Conservation (phyloP, 2,797 vertebrate genomes). For the Phoeniculus purpureus region DNA sequence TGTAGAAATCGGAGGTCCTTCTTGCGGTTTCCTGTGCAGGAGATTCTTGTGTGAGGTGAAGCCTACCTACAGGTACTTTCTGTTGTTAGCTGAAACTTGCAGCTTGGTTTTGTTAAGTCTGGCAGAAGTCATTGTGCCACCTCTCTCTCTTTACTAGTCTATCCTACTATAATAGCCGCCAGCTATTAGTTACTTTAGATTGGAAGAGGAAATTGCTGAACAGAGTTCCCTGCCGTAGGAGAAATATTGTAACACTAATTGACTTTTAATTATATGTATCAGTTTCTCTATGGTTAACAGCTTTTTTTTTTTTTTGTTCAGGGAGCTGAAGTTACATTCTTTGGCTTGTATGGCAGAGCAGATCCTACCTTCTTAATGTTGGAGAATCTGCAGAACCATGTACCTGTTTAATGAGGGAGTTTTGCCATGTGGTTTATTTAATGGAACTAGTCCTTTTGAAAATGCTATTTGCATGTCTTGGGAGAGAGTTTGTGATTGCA, state of each 20-base stretch:
- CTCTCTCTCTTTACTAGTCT: fast-evolving
- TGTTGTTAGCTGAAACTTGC: background rate
- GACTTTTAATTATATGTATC: slow-evolving; percentile 28
- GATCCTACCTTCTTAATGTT: fast-evolving
- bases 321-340: background rate
- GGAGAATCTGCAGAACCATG: background rate
- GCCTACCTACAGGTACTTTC: fast-evolving
- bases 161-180: background rate
- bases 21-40: background rate
- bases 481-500: background rate
- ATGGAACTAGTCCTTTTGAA: background rate
- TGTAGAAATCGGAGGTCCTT: background rate
- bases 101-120: background rate
- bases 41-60: background rate
- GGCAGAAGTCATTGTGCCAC: background rate
- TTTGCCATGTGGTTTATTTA: background rate
- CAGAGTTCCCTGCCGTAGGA: background rate
- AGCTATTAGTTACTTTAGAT: background rate
- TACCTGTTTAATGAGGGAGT: background rate
- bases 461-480: background rate
- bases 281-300: background rate
- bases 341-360: background rate
- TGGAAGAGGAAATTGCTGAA: slow-evolving; percentile 12
- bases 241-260: slow-evolving; percentile 34
- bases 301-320: background rate